These are phyloP conservation scores for Oscheius sp. DNA, from an alignment of 1,140 invertebrate species.

Conservation along the genomic window DNA sequence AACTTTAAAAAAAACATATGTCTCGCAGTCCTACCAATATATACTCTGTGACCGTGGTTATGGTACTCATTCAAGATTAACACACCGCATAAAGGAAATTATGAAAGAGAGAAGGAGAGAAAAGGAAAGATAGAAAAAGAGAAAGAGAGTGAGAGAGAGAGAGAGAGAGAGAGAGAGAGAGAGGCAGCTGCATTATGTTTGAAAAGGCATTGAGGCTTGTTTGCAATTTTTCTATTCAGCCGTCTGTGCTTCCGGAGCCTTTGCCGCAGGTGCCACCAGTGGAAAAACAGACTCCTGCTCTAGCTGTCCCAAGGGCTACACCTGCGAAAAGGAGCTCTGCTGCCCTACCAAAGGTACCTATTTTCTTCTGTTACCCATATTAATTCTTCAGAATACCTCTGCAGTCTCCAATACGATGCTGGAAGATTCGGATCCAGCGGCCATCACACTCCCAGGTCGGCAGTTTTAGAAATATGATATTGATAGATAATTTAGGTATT, in stretches of 20 bases:
- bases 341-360: conserved; percentile 57
- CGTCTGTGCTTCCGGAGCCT: conserved; percentile 48
- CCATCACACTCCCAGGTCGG: conserved; percentile 26
- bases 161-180: no score
- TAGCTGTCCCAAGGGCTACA: conserved; percentile 52
- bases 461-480: neutral
- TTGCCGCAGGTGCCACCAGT: conserved; percentile 50
- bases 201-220: neutral
- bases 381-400: conserved; percentile 47
- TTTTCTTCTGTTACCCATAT: neutral
- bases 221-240: conserved; percentile 16
- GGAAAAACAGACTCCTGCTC: conserved; percentile 37
- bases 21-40: no score
- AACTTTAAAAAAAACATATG: no score
- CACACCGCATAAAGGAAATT: no score
- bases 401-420: conserved; percentile 55
- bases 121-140: no score
- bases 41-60: no score
- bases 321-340: conserved; percentile 49
- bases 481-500: conserved; percentile 42
- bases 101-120: no score
- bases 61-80: no score
- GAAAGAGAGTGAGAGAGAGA: no score
- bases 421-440: conserved; percentile 39
- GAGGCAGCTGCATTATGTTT: no score